These are phyloP conservation scores for Trichogramma evanescens DNA, from an alignment of 2,888 invertebrate species.

Conservation along the genomic window DNA sequence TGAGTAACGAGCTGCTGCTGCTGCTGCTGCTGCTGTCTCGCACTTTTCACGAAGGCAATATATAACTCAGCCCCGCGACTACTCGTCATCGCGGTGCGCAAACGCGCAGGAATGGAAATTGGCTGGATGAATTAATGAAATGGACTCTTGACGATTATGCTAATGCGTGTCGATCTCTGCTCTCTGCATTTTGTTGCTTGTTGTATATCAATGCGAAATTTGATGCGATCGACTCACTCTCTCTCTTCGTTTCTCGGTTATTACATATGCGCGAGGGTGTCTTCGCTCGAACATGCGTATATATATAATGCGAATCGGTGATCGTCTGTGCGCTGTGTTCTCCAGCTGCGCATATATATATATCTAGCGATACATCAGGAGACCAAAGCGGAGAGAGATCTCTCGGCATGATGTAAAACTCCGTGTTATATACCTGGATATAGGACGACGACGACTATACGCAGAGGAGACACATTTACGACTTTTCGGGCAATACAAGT, in stretches of 20 bases:
- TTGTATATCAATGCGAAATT: no score
- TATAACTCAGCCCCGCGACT: no score
- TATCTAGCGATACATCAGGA: no score
- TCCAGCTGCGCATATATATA: no score
- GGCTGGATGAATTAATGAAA: constrained; percentile 19
- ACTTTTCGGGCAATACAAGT: constrained; percentile 6
- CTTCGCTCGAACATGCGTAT: constrained; percentile 3
- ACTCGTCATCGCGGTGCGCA: not conserved
- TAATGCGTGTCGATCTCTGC: constrained; percentile 1
- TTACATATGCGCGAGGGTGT: constrained; percentile 6
- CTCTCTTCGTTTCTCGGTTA: not conserved
- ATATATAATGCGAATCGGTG: constrained; percentile 14
- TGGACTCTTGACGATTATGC: constrained; percentile 18
- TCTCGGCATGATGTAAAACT: no score
- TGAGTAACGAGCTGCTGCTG: constrained; percentile 1
- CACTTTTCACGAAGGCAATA: no score
- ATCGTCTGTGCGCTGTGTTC: not conserved
- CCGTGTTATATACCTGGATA: no score
- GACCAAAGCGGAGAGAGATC: no score
- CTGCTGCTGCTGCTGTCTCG: no score
- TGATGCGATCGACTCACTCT: no score
- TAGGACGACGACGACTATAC: not conserved
- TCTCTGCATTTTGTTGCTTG: no score
- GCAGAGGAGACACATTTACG: constrained; percentile 12
- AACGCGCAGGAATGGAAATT: constrained; percentile 8